phyloP scores from a whole-genome alignment of 2,113 vertebrate species.

The Nyctibius bracteatus region DNA sequence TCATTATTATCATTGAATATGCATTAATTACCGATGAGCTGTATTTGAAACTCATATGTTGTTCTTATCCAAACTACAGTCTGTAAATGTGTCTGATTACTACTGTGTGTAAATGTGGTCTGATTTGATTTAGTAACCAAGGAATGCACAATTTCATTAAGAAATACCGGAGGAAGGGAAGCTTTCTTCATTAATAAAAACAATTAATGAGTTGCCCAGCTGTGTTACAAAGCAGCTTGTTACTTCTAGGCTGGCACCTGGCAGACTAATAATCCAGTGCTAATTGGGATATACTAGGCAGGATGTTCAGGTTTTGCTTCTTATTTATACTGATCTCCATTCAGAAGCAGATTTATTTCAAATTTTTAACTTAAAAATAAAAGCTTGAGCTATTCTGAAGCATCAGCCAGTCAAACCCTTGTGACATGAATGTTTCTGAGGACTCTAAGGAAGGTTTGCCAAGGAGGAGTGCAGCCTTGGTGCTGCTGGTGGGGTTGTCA shows the following conservation, averaged over 20 bases:
- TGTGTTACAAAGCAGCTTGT: constrained; percentile 21
- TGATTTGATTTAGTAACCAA: constrained; percentile 50
- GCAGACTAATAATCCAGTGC: constrained; percentile 1
- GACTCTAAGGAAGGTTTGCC: not conserved
- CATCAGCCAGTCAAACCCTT: not conserved
- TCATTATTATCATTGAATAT: not conserved
- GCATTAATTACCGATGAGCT: not conserved
- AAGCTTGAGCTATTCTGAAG: not conserved
- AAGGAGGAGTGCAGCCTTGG: not conserved
- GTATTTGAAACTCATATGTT: not conserved
- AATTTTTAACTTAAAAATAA: not conserved
- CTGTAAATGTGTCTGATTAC: no score
- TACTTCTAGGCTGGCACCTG: not conserved
- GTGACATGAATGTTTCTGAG: not conserved
- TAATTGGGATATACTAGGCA: constrained; percentile 16
- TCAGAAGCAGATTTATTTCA: not conserved
- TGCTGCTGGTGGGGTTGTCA: not conserved
- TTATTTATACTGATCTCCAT: constrained; percentile 10
- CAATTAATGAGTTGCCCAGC: constrained; percentile 58
- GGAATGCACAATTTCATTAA: constrained; percentile 47
- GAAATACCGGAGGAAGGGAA: constrained; percentile 44
- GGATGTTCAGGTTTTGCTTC: not conserved
- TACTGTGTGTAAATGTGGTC: not conserved
- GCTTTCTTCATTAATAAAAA: constrained; percentile 70
- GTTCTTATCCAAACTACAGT: not conserved